A percentile compares a stretch with the other conserved stretches of the same genome.
These are phyloP conservation scores for Brachypalpus laphriformis DNA, from an alignment of 2,888 invertebrate species.

Conservation along the genomic window DNA sequence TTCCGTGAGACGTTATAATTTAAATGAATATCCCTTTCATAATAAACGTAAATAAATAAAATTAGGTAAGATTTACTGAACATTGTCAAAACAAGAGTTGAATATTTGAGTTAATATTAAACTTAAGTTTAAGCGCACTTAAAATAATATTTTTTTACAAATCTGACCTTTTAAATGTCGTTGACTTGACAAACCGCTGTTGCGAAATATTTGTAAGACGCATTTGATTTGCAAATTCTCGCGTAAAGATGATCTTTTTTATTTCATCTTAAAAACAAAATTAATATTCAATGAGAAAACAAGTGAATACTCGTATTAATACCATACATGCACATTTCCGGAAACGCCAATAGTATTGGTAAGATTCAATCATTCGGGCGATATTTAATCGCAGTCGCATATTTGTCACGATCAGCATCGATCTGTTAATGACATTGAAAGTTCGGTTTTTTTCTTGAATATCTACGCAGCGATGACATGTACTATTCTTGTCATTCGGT, in stretches of 20 bases:
- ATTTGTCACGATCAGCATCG: background rate
- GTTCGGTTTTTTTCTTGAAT: background rate
- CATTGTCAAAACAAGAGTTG: too few species aligned
- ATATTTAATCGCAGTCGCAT: background rate
- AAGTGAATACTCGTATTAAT: background rate
- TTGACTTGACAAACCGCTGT: background rate
- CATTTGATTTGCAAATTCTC: constrained; percentile 11
- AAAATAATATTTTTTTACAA: background rate
- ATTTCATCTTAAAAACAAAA: background rate
- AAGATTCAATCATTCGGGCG: background rate
- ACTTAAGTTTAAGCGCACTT: too few species aligned
- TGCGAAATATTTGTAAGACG: background rate
- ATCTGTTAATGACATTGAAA: constrained; percentile 12
- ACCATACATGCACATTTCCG: background rate
- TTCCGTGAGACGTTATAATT: too few species aligned
- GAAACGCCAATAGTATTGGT: background rate
- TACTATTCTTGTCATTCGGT: background rate
- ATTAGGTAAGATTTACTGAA: too few species aligned
- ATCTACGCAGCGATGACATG: constrained; percentile 11
- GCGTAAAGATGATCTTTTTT: background rate
- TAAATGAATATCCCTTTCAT: too few species aligned
- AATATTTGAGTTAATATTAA: too few species aligned
- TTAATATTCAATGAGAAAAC: background rate
- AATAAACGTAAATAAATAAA: too few species aligned
- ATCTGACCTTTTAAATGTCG: background rate